These are phyloP conservation scores for Dugesia japonica DNA, from an alignment of 2,888 invertebrate genomes.

Conservation along the genomic window DNA sequence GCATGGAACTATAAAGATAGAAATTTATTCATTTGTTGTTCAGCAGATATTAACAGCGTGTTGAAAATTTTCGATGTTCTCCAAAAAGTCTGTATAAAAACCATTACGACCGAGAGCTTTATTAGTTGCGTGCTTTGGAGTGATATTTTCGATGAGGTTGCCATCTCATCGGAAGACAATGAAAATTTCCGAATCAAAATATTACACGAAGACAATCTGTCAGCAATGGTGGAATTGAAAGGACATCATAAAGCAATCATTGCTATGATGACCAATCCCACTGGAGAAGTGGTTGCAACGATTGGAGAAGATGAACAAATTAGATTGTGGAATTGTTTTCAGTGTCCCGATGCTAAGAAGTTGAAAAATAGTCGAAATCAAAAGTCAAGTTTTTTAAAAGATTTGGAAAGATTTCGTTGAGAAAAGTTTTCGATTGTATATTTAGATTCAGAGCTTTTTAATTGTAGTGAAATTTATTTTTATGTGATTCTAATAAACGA, in stretches of 20 bases:
- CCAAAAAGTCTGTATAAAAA: not conserved
- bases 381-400: not conserved
- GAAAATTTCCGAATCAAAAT: not conserved
- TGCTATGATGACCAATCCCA: not conserved
- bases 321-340: not conserved
- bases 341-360: not conserved
- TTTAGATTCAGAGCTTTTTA: too few species aligned
- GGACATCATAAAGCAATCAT: not conserved
- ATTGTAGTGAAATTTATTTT: too few species aligned
- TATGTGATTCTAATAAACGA: too few species aligned
- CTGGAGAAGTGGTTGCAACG: not conserved
- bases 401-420: constrained; percentile 2
- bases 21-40: not conserved
- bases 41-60: not conserved
- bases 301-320: not conserved
- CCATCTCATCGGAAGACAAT: not conserved
- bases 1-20: not conserved
- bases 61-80: not conserved
- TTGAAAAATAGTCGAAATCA: not conserved
- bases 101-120: not conserved
- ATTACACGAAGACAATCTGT: not conserved
- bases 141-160: not conserved
- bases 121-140: not conserved
- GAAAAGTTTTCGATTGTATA: not conserved
- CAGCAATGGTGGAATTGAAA: not conserved